phyloP scores from a whole-genome alignment of 2,113 vertebrate species.

The Eptesicus fuscus region DNA sequence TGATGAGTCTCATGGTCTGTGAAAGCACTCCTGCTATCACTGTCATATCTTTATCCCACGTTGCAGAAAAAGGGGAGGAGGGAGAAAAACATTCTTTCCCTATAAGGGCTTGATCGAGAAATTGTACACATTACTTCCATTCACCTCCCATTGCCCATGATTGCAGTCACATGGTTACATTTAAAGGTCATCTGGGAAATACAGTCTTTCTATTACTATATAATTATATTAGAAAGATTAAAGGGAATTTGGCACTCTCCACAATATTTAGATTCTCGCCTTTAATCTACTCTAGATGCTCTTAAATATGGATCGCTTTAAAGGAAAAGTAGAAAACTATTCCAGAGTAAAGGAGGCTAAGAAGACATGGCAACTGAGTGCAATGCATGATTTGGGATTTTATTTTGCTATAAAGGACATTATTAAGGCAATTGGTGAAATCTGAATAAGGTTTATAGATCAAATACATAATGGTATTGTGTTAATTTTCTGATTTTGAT shows the following conservation, averaged over 20 bases:
- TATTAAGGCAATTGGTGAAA: neutral
- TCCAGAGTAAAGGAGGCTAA: neutral
- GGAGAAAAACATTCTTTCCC: neutral
- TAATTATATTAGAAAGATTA: constrained; percentile 5
- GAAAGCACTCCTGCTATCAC: neutral
- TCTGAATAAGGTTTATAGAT: neutral
- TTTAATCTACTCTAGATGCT: constrained; percentile 12
- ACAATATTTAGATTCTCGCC: constrained; percentile 7
- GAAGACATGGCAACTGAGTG: neutral
- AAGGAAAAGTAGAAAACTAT: neutral
- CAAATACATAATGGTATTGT: neutral
- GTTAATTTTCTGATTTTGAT: constrained; percentile 9
- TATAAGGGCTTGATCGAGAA: neutral
- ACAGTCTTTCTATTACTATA: neutral
- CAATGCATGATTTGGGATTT: neutral
- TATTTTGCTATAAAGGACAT: neutral
- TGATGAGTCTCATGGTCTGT: neutral
- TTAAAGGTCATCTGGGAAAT: neutral
- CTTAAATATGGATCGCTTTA: neutral
- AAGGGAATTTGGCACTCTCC: neutral
- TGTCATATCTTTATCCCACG: neutral
- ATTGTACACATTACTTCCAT: neutral
- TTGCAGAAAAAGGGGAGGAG: neutral
- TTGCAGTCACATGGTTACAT: neutral
- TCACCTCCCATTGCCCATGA: neutral